These are phyloP conservation scores for Montifringilla adamsi DNA, from an alignment of 2,113 vertebrate genomes.

Conservation along the genomic window DNA sequence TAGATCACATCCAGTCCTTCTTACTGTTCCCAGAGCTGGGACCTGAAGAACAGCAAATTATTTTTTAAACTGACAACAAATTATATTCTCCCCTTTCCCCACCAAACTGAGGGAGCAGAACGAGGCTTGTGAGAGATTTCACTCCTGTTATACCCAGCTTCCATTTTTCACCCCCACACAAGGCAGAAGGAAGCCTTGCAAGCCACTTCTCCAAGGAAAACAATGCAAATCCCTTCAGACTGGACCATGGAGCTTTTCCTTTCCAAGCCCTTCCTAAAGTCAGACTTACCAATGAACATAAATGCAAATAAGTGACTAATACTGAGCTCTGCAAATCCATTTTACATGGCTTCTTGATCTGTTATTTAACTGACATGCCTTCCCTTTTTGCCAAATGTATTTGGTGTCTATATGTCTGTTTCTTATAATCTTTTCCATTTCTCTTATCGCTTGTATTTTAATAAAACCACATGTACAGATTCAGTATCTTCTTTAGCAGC, in stretches of 20 bases:
- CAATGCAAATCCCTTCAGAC: not conserved
- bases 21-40: not conserved
- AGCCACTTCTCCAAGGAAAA: not conserved
- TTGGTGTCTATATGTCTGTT: not conserved
- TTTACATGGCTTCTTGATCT: not conserved
- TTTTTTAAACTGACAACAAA: not conserved
- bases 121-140: not conserved
- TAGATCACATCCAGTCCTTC: not conserved
- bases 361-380: conserved; percentile 18
- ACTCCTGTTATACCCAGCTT: not conserved
- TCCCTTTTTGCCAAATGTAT: not conserved
- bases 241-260: not conserved
- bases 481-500: conserved; percentile 16
- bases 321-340: not conserved
- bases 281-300: not conserved
- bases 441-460: conserved; percentile 47
- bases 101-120: not conserved
- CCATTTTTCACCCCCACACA: not conserved
- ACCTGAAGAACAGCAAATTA: not conserved
- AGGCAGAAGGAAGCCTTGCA: not conserved
- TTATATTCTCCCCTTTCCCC: not conserved
- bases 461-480: conserved; percentile 40
- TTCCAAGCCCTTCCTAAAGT: not conserved
- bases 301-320: not conserved
- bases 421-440: conserved; percentile 24